These are phyloP conservation scores for Ameiurus melas DNA, from an alignment of 2,113 vertebrate genomes.

Conservation along the genomic window DNA sequence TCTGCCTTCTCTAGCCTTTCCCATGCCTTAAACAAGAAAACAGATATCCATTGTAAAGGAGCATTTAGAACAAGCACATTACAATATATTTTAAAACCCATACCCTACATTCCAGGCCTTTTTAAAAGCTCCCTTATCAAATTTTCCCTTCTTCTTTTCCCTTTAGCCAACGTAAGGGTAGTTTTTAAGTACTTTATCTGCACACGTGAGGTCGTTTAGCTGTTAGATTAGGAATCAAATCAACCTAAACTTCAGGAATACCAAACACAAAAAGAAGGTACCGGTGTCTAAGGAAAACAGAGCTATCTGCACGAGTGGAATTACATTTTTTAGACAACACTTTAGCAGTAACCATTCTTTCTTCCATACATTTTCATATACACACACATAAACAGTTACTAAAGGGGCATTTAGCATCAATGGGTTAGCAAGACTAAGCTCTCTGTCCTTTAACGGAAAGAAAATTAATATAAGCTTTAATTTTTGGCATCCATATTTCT, in stretches of 20 bases:
- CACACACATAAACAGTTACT: background rate
- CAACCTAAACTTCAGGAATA: background rate
- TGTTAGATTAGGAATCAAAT: background rate
- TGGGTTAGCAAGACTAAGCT: background rate
- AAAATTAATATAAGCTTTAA: background rate
- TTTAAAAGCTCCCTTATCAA: background rate
- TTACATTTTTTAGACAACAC: background rate
- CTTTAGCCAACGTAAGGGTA: background rate
- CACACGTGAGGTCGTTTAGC: background rate
- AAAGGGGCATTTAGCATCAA: background rate
- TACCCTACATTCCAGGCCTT: background rate
- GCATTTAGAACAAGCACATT: background rate
- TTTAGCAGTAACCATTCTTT: background rate
- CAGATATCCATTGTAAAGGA: constrained; percentile 1
- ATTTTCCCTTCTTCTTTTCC: background rate
- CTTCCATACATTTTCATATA: background rate
- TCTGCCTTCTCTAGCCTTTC: constrained; percentile 89
- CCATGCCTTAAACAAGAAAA: constrained; percentile 79
- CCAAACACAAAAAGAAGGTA: background rate
- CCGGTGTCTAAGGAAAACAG: background rate
- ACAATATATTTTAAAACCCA: background rate
- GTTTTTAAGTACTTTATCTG: background rate
- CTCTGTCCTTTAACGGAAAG: no score
- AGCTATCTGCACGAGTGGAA: no score
- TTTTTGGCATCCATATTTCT: no score